A percentile compares a stretch with the other conserved stretches of the same genome.
Conservation (phyloP, 2,113 vertebrate genomes). For the Rhea americana region DNA sequence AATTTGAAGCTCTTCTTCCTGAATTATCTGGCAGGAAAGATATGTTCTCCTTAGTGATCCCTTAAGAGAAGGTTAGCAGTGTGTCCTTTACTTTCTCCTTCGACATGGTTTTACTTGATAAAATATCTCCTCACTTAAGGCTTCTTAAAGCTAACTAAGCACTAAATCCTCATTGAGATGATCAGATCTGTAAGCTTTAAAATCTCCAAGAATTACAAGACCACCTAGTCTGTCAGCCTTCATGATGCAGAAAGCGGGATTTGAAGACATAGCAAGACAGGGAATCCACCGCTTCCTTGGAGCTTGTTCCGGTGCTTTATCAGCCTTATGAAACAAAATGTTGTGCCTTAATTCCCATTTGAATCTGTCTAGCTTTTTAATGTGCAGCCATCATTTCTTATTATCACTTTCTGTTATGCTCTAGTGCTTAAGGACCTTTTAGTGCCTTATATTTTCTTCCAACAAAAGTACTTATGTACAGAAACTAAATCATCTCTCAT, state of each 20-base stretch:
- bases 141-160: neutral
- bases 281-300: neutral
- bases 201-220: neutral
- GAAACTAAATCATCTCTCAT: neutral
- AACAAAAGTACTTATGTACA: neutral
- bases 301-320: neutral
- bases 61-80: accelerated
- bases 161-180: neutral
- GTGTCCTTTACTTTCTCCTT: neutral
- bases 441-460: neutral
- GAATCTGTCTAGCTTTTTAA: neutral
- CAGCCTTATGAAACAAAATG: neutral
- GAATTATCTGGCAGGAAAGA: neutral
- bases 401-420: too few relatives aligned
- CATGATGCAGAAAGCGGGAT: too few relatives aligned
- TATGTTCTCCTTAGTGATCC: neutral
- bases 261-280: too few relatives aligned
- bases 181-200: neutral
- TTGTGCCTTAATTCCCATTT: neutral
- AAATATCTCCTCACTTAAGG: neutral
- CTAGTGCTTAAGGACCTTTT: neutral
- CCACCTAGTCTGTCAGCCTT: too few relatives aligned
- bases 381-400: accelerated
- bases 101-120: neutral
- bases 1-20: neutral